Percentiles rank a stretch among this genome's conserved stretches.
These are phyloP conservation scores for Macrochelys suwanniensis DNA, from an alignment of 2,797 vertebrate species.

Conservation along the genomic window DNA sequence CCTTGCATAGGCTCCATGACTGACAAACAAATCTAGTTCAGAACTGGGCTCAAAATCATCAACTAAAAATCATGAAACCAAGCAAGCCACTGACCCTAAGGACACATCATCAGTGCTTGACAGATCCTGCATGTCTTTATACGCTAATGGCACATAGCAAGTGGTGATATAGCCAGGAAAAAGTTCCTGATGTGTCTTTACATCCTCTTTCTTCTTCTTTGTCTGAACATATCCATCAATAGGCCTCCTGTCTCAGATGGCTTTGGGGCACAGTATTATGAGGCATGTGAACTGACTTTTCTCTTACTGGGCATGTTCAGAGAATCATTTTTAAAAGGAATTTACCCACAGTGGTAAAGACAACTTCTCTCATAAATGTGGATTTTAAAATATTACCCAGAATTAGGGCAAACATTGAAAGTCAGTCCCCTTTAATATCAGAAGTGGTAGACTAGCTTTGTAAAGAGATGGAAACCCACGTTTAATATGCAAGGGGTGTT, in stretches of 20 bases:
- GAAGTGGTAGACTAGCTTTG: constrained; percentile 6
- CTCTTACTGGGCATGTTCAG: constrained; percentile 33
- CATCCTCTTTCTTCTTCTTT: neutral
- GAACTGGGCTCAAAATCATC: neutral
- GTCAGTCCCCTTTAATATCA: constrained; percentile 31
- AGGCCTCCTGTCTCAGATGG: neutral
- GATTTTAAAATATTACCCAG: constrained; percentile 56
- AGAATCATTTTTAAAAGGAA: neutral
- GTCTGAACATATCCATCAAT: neutral
- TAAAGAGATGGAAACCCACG: constrained; percentile 1
- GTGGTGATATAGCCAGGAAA: neutral
- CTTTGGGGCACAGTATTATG: neutral
- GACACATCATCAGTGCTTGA: neutral
- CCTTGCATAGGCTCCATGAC: neutral
- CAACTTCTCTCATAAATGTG: constrained; percentile 43
- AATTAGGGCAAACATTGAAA: constrained; percentile 48
- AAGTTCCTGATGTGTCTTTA: constrained; percentile 33
- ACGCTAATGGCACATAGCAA: neutral
- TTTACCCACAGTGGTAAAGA: constrained; percentile 53
- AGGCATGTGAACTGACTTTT: constrained; percentile 8
- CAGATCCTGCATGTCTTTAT: neutral
- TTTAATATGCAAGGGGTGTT: constrained; percentile 7
- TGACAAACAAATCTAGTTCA: neutral
- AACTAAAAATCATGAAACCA: neutral
- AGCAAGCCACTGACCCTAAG: neutral